A percentile compares a stretch with the other conserved stretches of the same genome.
Evolutionary conservation across 2,797 vertebrate species (phyloP).

Genomic region (Octomys mimax): DNA sequence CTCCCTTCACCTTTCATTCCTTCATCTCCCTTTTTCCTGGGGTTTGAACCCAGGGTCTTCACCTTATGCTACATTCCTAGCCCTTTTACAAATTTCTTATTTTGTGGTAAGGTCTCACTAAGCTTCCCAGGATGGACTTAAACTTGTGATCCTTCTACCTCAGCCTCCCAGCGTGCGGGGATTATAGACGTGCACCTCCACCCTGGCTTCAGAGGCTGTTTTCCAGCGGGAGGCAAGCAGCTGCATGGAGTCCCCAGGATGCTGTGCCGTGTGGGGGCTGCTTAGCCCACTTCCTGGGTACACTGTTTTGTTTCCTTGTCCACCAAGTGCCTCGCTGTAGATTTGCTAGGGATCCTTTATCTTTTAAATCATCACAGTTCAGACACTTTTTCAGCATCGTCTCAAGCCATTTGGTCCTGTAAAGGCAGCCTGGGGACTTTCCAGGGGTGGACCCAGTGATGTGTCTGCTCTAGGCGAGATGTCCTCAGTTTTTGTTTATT

Average conservation of each 20-base stretch:
- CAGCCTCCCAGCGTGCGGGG: neutral
- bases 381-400: neutral
- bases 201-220: neutral
- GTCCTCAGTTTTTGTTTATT: neutral
- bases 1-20: neutral
- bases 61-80: neutral
- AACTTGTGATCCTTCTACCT: neutral
- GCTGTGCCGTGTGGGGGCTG: neutral
- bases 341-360: neutral
- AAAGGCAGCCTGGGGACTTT: neutral
- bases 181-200: neutral
- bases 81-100: neutral
- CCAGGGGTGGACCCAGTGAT: neutral
- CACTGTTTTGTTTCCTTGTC: neutral
- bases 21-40: neutral
- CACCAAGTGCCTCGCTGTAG: neutral
- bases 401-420: neutral
- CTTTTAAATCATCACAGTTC: neutral
- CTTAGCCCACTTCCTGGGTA: neutral
- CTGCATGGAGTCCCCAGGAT: accelerated
- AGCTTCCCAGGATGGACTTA: neutral
- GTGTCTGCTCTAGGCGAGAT: neutral
- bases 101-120: neutral
- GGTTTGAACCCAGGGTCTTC: neutral
- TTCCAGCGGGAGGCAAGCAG: neutral